Evolutionary conservation across 1,140 invertebrate genomes (phyloP), one percentile per base, ranked within the genome.

Genomic region (Lethocerus indicus): DNA sequence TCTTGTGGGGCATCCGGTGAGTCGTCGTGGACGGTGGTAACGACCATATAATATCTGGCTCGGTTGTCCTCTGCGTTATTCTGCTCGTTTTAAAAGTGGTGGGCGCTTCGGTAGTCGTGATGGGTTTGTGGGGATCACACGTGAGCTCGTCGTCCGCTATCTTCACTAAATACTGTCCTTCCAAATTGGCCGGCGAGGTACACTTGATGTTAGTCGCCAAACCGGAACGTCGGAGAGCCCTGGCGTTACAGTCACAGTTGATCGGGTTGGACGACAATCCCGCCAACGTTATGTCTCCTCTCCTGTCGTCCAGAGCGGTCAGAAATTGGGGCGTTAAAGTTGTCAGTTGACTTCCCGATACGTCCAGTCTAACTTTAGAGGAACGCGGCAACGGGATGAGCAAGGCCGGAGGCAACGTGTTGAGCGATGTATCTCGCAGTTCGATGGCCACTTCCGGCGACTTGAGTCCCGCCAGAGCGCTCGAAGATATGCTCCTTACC

Each of bases 301-400:
- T 70, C 12, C 86, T 72, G 60, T 88, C 86, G 57, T 89, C 86
- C 3, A 91, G 64, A 25, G 81, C 77, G 12, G 77, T 71, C 7
- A 92, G 64, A 40, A 91, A 70, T 56, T 87, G 84, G 0, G 80
- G 72, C 45, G 79, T 74, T 2, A 92, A 60, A 1, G 78, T 83
- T 4, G 71, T 71, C 35, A 93, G 68, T 60, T 81, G 78, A 58
- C 79, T 87, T 9, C 81, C 79, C n/a, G 73, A 70, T 1, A 92
- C 71, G 60, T 90, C 81, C 1, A 92, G 67, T 6, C 68, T 73
- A 16, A 92, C 75, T 48, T 76, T 73, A 0, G 83, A 86, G 3
- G 87, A 92, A 58, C 86, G 73, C 1, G 89, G 89, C n/a, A 93
- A 73, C 0, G 87, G 84, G 57, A 90, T 87, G 44, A 93, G 74